Evolutionary conservation across 2,797 vertebrate genomes (phyloP), one percentile per base, ranked within the genome.

Genomic region (Sebastiscus tertius): DNA sequence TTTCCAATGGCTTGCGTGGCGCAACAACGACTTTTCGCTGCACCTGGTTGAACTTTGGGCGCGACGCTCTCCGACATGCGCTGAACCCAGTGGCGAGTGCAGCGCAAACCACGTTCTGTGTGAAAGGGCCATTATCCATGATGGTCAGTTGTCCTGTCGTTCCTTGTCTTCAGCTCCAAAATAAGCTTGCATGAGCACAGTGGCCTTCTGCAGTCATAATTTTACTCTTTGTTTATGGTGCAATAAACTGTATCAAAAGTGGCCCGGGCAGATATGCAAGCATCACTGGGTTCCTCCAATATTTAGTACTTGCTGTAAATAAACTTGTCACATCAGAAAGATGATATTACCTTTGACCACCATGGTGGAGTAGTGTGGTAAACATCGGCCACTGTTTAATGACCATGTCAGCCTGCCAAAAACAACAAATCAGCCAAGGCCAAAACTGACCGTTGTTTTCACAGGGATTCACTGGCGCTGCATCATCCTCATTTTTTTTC

Each of bases 331-430:
- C 34, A 84, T 82, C 72, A 80, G 72, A 58, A 80, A 72, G 64
- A 79, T 81, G 73, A 77, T 83, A 75, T 76, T 88, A 70, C 63
- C 60, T 36, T 79, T 80, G 79, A 68, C 81, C 77, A 83, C 65
- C 46, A 20, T 49, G 27, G 26, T 69, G 42, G 49, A 49, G 16
- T 64, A 55, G 31, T 72, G 65, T 58, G 78, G 80, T 87, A 79
- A 89, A 84, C 76, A 86, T 71, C 31, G 61, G 49, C 68, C 81
- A 62, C 84, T 79, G 81, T 89, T 89, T 81, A 83, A 87, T 87
- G 73, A 77, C 72, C 33, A 56, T 59, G 74, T 79, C 69, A 59
- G 33, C 34, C 63, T 72, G 80, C 81, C 81, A 82, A 83, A 86
- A 83, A 72, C 42, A 76, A 78, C 82, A 85, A 86, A 89, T 87